Evolutionary conservation across 2,797 vertebrate species (phyloP).

Genomic region (Lacerta agilis): DNA sequence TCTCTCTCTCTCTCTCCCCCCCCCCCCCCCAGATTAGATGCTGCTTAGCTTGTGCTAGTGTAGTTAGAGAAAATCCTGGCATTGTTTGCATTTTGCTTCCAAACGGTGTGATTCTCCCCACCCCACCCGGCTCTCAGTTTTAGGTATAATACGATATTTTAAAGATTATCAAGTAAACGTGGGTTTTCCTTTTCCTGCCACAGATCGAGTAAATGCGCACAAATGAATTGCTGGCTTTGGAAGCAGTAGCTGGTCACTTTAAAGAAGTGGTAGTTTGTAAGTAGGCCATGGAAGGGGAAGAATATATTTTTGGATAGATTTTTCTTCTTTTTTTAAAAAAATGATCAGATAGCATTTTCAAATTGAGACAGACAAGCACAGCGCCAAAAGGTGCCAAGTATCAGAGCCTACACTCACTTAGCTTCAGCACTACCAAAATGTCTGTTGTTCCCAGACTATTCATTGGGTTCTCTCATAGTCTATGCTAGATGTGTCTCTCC

Average conservation of each 20-base stretch:
- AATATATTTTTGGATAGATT: neutral
- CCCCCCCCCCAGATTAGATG: constrained; percentile 30
- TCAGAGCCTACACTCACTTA: neutral
- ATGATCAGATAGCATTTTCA: neutral
- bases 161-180: constrained; percentile 30
- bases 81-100: constrained; percentile 25
- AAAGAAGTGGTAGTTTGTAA: constrained; percentile 47
- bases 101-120: neutral
- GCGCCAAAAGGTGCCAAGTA: neutral
- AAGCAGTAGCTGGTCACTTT: constrained; percentile 22
- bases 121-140: neutral
- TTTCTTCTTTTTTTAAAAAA: neutral
- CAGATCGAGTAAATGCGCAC: constrained; percentile 48
- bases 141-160: constrained; percentile 13
- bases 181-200: constrained; percentile 32
- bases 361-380: neutral
- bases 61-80: constrained; percentile 22
- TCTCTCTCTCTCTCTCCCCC: neutral
- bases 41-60: constrained; percentile 46
- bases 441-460: neutral
- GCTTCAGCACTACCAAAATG: neutral
- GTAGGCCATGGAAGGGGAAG: neutral
- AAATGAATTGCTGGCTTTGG: constrained; percentile 49
- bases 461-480: neutral
- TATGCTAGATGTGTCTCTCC: neutral